Evolutionary conservation across 2,797 vertebrate species (phyloP).

Genomic region (Bradypodion pumilum): DNA sequence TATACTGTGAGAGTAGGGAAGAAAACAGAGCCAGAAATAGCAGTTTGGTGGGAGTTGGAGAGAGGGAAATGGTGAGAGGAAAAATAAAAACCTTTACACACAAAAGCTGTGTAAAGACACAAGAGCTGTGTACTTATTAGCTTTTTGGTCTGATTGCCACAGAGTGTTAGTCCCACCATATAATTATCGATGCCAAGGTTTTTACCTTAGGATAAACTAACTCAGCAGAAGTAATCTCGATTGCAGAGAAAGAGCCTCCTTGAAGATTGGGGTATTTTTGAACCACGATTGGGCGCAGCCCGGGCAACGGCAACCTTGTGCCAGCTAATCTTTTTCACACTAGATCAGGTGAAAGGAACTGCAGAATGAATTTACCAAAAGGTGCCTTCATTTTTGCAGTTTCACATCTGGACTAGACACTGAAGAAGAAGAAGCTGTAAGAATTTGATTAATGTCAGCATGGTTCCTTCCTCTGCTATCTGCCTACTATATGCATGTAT

Average conservation of each 20-base stretch:
- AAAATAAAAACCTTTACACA: slow-evolving; percentile 32
- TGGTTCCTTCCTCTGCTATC: neutral
- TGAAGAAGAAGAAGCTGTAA: neutral
- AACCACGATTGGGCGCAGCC: too few relatives aligned
- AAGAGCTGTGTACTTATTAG: slow-evolving; percentile 47
- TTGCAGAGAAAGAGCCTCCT: too few relatives aligned
- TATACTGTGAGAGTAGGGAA: slow-evolving; percentile 21
- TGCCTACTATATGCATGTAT: neutral
- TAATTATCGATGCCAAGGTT: slow-evolving; percentile 63
- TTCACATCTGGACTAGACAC: too few relatives aligned
- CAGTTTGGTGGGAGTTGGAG: too few relatives aligned
- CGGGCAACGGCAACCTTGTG: too few relatives aligned
- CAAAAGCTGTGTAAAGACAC: too few relatives aligned
- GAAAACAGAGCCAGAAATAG: slow-evolving; percentile 28
- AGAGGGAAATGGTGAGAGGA: too few relatives aligned
- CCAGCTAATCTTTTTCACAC: too few relatives aligned
- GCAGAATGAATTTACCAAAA: too few relatives aligned
- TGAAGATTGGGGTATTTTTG: too few relatives aligned
- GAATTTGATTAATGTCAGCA: neutral
- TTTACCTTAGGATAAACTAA: slow-evolving; percentile 50
- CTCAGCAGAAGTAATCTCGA: slow-evolving; percentile 46
- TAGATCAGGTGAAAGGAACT: too few relatives aligned
- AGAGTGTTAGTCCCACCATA: slow-evolving; percentile 60
- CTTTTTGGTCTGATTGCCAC: slow-evolving; percentile 61
- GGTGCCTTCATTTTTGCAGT: too few relatives aligned